Base-by-base conservation (phyloP, 2,888 invertebrate species). In the Drosophila pseudotakahashii region DNA sequence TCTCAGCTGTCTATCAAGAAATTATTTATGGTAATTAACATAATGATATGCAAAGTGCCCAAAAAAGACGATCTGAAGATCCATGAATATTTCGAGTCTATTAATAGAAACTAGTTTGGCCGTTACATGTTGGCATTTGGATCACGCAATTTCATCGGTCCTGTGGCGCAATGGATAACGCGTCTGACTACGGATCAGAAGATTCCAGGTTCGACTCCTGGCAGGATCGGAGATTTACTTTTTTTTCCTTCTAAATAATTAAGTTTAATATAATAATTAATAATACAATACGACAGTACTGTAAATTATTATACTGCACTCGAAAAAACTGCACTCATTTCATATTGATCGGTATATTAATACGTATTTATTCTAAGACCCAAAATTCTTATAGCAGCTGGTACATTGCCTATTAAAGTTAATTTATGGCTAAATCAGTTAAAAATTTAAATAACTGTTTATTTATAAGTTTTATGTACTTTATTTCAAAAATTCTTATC, bases 181-280 rank as follows among this genome's bases (percentile, higher is more conserved):
- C 84, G 88, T 89, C 87, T 90, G 91, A 91, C 91, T 90, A 90
- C 91, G 90, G 91, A 91, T 91, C 91, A 90, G 91, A 91, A 90
- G 91, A 90, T 90, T 91, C 91, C 91, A 90, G 91, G 91, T 90
- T 90, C 91, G 90, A 90, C 91, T 90, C 91, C 91, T 57, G 62
- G 62, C 62, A 61, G 61, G 61, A 61, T 61, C 61, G 61, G 0
- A 39, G 10, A 6, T 11, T 11, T 4, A 13, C n/a, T 5, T 34
- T 30, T 4, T 41, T 39, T 39, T 39, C 26, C 26, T 26, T 26
- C 26, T 26, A 26, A 26, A 26, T 26, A 5, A 26, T 26, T 5
- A 26, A 6, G 26, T 5, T 26, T 26, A 6, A 26, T 26, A 2
- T 26, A 26, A 26, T 6, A 26, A 26, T 0, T 26, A 26, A 23